Percentiles rank a stretch among this genome's conserved stretches.
These are phyloP conservation scores for Halcyon leucocephala DNA, from an alignment of 2,797 vertebrate genomes.

Conservation along the genomic window DNA sequence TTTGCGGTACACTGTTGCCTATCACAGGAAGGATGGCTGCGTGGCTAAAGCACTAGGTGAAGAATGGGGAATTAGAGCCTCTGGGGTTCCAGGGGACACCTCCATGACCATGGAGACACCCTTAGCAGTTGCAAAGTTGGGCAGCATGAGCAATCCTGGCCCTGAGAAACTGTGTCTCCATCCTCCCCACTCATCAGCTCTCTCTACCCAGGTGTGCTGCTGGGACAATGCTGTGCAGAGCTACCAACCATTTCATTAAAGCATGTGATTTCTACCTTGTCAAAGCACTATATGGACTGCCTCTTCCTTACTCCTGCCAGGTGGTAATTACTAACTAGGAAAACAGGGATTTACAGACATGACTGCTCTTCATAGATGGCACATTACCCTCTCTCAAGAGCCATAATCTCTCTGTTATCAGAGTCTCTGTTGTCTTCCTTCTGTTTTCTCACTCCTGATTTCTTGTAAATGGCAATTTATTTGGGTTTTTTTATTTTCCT, in stretches of 20 bases:
- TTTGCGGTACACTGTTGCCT: background rate
- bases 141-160: background rate
- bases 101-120: background rate
- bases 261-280: background rate
- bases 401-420: background rate
- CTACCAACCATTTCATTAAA: background rate
- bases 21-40: background rate
- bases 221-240: background rate
- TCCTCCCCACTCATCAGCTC: background rate
- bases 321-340: background rate
- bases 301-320: background rate
- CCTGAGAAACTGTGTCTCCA: background rate
- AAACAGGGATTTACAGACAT: constrained; percentile 25
- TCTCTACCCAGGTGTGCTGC: background rate
- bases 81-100: background rate
- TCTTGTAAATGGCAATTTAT: background rate
- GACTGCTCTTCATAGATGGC: background rate
- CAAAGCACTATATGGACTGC: background rate
- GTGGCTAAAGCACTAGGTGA: background rate
- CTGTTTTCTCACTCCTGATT: background rate
- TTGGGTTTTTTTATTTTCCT: background rate
- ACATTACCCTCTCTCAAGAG: background rate
- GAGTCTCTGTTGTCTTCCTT: background rate
- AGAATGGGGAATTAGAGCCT: background rate
- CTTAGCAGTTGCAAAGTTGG: background rate